phyloP scores from a whole-genome alignment of 2,888 invertebrate species.

The Torymus texanus region DNA sequence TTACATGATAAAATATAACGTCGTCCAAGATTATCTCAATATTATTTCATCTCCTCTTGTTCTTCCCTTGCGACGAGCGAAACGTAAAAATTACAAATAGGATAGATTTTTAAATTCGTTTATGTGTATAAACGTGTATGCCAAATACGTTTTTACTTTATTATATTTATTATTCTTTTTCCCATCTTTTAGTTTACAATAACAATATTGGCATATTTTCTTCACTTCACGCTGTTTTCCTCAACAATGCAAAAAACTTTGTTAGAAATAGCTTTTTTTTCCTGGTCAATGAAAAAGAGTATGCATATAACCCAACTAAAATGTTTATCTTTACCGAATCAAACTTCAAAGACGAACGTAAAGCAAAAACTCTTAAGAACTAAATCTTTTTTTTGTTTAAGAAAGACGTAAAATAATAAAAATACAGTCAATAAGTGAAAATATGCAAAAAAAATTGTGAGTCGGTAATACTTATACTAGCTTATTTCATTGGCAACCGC shows the following conservation, averaged over 20 bases:
- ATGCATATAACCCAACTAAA: not conserved
- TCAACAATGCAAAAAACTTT: not conserved
- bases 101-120: conserved; percentile 49
- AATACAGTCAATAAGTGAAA: too few relatives aligned
- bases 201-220: conserved; percentile 37
- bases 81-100: conserved; percentile 50
- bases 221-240: conserved; percentile 1
- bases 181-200: conserved; percentile 29
- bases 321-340: not conserved
- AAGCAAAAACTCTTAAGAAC: too few relatives aligned
- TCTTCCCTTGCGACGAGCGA: conserved; percentile 44
- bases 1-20: conserved; percentile 56
- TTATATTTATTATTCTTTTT: conserved; percentile 25
- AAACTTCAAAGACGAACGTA: too few relatives aligned
- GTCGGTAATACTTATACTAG: too few relatives aligned
- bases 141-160: conserved; percentile 26
- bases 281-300: conserved; percentile 32
- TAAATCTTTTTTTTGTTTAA: too few relatives aligned
- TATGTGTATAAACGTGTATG: conserved; percentile 34
- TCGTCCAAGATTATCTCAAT: conserved; percentile 42
- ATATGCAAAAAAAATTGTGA: too few relatives aligned
- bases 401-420: too few relatives aligned
- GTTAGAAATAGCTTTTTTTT: conserved; percentile 7
- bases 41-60: conserved; percentile 30
- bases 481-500: too few relatives aligned